Percentiles rank a stretch among this genome's conserved stretches.
phyloP scores from a whole-genome alignment of 2,888 invertebrate species.

The Agrilus mali region DNA sequence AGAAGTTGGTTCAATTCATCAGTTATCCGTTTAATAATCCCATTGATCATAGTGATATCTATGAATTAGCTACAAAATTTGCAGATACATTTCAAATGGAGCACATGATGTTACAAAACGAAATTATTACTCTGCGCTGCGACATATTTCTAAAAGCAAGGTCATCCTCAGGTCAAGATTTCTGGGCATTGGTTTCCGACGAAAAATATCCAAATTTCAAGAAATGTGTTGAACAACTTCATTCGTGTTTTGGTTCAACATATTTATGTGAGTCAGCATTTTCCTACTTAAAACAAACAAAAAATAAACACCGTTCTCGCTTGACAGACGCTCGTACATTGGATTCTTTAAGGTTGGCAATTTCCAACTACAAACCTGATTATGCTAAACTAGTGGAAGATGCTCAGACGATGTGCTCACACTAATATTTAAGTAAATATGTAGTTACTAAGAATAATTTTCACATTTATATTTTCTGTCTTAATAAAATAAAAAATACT shows the following conservation, averaged over 20 bases:
- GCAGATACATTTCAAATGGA: slow-evolving; percentile 10
- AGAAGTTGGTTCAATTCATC: slow-evolving; percentile 9
- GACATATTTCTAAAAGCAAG: slow-evolving; percentile 13
- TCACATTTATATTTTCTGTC: too few species aligned
- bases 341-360: too few species aligned
- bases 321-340: slow-evolving; percentile 12
- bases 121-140: slow-evolving; percentile 13
- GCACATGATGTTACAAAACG: slow-evolving; percentile 10
- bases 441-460: too few species aligned
- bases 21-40: slow-evolving; percentile 10
- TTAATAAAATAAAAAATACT: too few species aligned
- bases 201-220: slow-evolving; percentile 11
- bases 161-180: slow-evolving; percentile 10
- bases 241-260: too few species aligned
- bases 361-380: too few species aligned
- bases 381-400: too few species aligned
- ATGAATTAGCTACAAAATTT: slow-evolving; percentile 8
- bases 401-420: too few species aligned
- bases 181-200: slow-evolving; percentile 12
- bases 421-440: too few species aligned
- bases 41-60: slow-evolving; percentile 9
- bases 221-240: slow-evolving; percentile 11
- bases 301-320: slow-evolving; percentile 10
- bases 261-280: slow-evolving; percentile 12
- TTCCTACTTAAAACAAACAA: slow-evolving; percentile 12